Percentiles rank a stretch among this genome's conserved stretches.
Evolutionary conservation across 23 tunicate species (phyloP).

Genomic region (Ascidia mentula): DNA sequence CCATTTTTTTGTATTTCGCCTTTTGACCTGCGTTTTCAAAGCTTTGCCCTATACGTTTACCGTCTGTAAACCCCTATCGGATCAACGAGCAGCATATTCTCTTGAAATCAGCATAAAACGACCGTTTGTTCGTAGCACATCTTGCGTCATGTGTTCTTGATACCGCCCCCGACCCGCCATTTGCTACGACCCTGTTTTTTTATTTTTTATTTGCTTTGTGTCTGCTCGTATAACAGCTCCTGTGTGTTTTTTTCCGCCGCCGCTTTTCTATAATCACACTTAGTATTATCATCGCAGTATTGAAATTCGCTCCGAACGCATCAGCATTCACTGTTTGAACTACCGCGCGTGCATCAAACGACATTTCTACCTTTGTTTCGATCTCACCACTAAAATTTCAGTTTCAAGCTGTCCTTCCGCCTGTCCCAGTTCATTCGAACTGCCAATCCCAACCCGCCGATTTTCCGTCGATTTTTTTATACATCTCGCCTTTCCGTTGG

Average conservation of each 20-base stretch:
- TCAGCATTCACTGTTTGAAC: slow-evolving; percentile 3
- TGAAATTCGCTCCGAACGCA: slow-evolving; percentile 24
- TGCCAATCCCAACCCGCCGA: background rate
- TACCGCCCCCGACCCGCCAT: background rate
- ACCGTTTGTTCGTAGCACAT: background rate
- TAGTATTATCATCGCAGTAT: slow-evolving; percentile 14
- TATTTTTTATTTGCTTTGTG: background rate
- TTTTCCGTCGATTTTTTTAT: background rate
- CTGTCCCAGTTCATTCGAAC: background rate
- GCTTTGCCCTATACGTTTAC: background rate
- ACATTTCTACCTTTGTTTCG: background rate
- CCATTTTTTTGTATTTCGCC: background rate
- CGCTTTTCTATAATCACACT: slow-evolving; percentile 1
- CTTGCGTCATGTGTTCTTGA: background rate
- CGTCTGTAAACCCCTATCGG: background rate
- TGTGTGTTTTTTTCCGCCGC: slow-evolving; percentile 2
- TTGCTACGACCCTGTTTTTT: no score
- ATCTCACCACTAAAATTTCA: background rate
- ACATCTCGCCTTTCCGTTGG: background rate
- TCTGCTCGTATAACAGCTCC: background rate
- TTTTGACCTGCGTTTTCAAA: background rate
- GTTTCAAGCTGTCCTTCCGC: background rate
- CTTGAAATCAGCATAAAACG: background rate
- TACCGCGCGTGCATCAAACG: background rate
- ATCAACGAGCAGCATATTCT: background rate